Evolutionary conservation across 2,888 invertebrate species (phyloP).

Genomic region (Flexamia atlantica): DNA sequence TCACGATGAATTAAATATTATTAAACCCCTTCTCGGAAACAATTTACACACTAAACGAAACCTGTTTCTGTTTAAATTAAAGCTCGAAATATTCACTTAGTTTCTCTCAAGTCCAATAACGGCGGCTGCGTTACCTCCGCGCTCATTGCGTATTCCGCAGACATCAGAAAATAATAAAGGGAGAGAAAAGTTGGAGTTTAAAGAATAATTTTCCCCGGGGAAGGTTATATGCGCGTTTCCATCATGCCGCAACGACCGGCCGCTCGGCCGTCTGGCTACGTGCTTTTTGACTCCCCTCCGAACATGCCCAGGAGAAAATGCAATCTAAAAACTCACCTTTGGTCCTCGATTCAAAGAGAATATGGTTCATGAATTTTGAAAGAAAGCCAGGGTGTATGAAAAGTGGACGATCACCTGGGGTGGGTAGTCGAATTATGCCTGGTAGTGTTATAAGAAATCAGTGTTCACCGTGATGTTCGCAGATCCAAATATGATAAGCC

Average conservation of each 20-base stretch:
- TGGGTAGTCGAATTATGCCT: no score
- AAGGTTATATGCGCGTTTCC: constrained; percentile 42
- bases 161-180: constrained; percentile 34
- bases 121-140: background rate
- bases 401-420: no score
- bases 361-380: no score
- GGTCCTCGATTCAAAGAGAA: no score
- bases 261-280: constrained; percentile 10
- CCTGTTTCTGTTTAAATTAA: background rate
- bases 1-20: background rate
- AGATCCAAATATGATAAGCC: no score
- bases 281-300: background rate
- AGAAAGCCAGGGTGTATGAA: no score
- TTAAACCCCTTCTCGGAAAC: background rate
- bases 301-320: background rate
- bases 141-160: constrained; percentile 31
- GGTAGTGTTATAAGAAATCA: no score
- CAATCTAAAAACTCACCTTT: background rate
- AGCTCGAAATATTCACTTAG: constrained; percentile 11
- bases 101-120: constrained; percentile 32
- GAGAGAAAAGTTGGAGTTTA: constrained; percentile 40
- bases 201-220: constrained; percentile 38
- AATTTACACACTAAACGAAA: background rate
- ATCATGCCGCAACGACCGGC: constrained; percentile 5
- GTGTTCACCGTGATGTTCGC: no score